Percentiles rank a stretch among this genome's conserved stretches.
Conservation (phyloP, 2,797 vertebrate species). For the Yasuhikotakia modesta region DNA sequence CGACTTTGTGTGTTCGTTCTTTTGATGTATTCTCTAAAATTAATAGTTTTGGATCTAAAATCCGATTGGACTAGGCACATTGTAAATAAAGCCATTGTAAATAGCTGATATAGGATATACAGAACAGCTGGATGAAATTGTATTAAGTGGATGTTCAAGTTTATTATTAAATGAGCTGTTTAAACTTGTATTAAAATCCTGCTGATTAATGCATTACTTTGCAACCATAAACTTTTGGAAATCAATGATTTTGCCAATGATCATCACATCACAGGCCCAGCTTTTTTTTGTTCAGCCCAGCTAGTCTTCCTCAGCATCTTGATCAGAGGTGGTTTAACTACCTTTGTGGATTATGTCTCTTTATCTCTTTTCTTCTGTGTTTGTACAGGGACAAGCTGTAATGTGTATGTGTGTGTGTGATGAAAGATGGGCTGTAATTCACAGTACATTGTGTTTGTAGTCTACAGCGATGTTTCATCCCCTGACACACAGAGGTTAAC, state of each 20-base stretch:
- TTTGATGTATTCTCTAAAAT: background rate
- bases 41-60: no score
- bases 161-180: no score
- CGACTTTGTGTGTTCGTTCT: no score
- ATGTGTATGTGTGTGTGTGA: conserved; percentile 47
- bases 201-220: no score
- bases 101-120: background rate
- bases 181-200: no score
- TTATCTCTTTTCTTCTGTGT: conserved; percentile 57
- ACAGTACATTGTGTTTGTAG: conserved; percentile 63
- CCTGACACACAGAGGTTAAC: conserved; percentile 76
- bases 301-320: background rate
- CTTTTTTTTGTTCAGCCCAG: background rate
- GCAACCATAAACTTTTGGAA: no score
- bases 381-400: conserved; percentile 11
- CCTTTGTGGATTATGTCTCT: conserved; percentile 7
- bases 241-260: no score
- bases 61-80: no score
- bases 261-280: no score
- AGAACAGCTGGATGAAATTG: background rate
- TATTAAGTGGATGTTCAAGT: no score
- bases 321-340: background rate
- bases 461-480: conserved; percentile 60
- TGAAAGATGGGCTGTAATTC: conserved; percentile 65
- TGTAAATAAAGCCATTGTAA: background rate